phyloP scores from a whole-genome alignment of 2,797 vertebrate species.

The Iguana delicatissima region DNA sequence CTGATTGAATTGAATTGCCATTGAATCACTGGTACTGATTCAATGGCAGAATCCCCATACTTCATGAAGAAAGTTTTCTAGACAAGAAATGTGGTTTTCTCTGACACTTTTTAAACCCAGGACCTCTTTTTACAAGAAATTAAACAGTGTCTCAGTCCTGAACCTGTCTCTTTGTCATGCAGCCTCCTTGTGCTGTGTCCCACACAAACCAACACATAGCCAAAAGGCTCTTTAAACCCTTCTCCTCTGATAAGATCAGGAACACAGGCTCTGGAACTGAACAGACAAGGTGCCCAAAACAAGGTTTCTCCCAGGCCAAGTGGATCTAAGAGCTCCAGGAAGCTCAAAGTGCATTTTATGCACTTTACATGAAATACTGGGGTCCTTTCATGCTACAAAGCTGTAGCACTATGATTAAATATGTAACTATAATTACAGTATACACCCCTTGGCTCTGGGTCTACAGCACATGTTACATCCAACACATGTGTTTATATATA shows the following conservation, averaged over 20 bases:
- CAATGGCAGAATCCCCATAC: background rate
- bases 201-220: background rate
- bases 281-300: background rate
- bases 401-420: background rate
- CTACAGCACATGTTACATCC: too few species aligned
- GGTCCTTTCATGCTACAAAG: too few species aligned
- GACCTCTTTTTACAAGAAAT: background rate
- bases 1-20: too few species aligned
- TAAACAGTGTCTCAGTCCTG: background rate
- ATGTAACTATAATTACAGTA: background rate
- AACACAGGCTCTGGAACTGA: background rate
- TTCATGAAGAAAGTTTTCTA: background rate
- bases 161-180: background rate
- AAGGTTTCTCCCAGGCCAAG: background rate
- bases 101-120: background rate
- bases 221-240: background rate
- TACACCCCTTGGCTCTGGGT: background rate
- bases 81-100: background rate
- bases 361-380: too few species aligned
- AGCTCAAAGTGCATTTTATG: background rate
- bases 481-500: too few species aligned
- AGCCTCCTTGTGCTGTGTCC: background rate
- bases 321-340: background rate
- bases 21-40: background rate
- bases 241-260: background rate